Conservation (phyloP, 2,797 vertebrate genomes). For the Merluccius polli region DNA sequence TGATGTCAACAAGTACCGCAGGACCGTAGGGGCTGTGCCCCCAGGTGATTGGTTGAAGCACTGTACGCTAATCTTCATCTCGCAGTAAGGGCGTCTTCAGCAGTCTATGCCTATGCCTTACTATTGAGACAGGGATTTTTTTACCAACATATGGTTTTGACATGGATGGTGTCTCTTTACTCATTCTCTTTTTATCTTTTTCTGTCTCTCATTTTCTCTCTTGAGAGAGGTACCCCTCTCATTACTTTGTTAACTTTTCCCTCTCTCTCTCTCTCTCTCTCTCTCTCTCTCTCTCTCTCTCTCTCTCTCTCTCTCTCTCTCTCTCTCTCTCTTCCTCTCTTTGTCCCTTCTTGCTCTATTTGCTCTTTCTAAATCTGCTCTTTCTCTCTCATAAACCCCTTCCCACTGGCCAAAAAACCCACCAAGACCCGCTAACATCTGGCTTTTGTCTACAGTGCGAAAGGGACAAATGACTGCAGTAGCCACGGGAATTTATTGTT, state of each 20-base stretch:
- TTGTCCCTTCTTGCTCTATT: background rate
- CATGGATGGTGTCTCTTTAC: background rate
- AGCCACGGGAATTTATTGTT: too few relatives aligned
- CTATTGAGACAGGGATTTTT: background rate
- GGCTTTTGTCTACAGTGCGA: too few relatives aligned
- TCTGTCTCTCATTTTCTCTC: background rate
- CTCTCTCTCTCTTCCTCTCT: background rate
- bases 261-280: slow-evolving; percentile 7
- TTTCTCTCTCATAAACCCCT: too few relatives aligned
- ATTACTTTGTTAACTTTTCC: background rate
- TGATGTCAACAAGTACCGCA: too few relatives aligned
- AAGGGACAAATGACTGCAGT: too few relatives aligned
- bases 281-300: background rate
- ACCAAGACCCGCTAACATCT: too few relatives aligned
- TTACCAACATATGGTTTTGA: background rate
- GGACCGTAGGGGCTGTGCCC: background rate
- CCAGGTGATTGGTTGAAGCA: background rate
- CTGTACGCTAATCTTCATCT: background rate
- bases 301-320: background rate
- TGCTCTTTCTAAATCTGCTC: too few relatives aligned
- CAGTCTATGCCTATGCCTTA: background rate
- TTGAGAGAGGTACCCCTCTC: background rate
- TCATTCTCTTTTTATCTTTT: background rate
- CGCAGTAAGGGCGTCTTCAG: background rate
- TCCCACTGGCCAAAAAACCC: too few relatives aligned